phyloP scores from a whole-genome alignment of 1,140 invertebrate species.

The Camponotus floridanus region DNA sequence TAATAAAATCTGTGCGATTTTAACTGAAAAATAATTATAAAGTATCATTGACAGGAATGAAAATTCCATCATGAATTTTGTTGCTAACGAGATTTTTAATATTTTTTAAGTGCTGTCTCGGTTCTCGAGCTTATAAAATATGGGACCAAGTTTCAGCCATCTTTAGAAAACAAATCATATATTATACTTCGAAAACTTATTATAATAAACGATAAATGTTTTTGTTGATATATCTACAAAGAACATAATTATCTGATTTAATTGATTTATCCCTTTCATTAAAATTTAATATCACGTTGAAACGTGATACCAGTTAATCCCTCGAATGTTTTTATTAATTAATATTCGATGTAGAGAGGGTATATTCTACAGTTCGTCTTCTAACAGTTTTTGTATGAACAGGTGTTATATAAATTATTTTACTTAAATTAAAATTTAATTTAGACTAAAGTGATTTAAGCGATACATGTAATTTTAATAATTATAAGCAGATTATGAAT shows the following conservation, averaged over 20 bases:
- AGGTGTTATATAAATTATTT: slow-evolving; percentile 1
- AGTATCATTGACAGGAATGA: neutral
- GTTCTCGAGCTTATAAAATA: neutral
- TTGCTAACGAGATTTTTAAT: slow-evolving; percentile 22
- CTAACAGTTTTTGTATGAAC: slow-evolving; percentile 13
- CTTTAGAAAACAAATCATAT: neutral
- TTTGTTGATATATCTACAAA: neutral
- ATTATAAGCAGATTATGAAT: slow-evolving; percentile 13
- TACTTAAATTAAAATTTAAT: slow-evolving; percentile 41
- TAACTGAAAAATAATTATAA: neutral
- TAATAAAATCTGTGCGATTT: slow-evolving; percentile 22
- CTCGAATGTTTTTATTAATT: slow-evolving; percentile 30
- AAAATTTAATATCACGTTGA: slow-evolving; percentile 31
- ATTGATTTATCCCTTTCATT: slow-evolving; percentile 31
- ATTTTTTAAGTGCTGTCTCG: neutral
- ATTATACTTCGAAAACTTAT: slow-evolving; percentile 8
- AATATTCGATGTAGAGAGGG: neutral
- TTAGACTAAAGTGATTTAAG: slow-evolving; percentile 2
- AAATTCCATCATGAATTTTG: neutral
- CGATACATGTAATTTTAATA: slow-evolving; percentile 32
- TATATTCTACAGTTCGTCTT: neutral
- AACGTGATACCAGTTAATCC: slow-evolving; percentile 14
- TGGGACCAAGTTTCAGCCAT: too few relatives aligned
- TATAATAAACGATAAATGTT: slow-evolving; percentile 18
- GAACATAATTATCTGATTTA: neutral